phyloP scores from a whole-genome alignment of 2,888 invertebrate species.

The Augochlorella aurata region DNA sequence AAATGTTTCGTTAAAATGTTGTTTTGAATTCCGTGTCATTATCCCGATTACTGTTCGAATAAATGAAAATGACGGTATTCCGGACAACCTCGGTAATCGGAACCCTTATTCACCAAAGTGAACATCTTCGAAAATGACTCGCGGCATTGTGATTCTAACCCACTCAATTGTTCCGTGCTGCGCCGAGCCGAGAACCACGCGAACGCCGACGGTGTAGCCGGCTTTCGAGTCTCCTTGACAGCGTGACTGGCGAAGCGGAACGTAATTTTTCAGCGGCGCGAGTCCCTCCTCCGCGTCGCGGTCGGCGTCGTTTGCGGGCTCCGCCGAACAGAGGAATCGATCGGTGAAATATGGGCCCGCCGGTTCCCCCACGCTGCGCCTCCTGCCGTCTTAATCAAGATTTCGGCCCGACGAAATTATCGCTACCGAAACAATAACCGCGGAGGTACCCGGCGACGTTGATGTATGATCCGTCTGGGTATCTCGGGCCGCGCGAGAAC shows the following conservation, averaged over 20 bases:
- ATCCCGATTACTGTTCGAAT: too few species aligned
- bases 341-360: constrained; percentile 55
- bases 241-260: constrained; percentile 55
- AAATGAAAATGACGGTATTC: too few species aligned
- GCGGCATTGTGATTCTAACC: too few species aligned
- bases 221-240: constrained; percentile 22
- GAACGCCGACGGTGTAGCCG: background rate
- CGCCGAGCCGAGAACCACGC: background rate
- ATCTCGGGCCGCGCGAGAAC: constrained; percentile 13
- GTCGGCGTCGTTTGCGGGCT: constrained; percentile 36
- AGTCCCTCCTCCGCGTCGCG: constrained; percentile 22
- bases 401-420: constrained; percentile 49
- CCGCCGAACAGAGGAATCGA: constrained; percentile 54
- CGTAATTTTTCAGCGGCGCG: constrained; percentile 59
- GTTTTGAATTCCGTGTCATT: too few species aligned
- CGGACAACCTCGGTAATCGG: too few species aligned
- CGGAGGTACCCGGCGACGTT: constrained; percentile 20
- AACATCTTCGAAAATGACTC: too few species aligned
- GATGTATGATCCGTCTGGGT: constrained; percentile 32
- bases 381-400: constrained; percentile 49
- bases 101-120: too few species aligned
- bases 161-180: background rate
- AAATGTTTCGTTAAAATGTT: too few species aligned
- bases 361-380: constrained; percentile 9
- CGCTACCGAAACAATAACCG: constrained; percentile 32